Evolutionary conservation across 2,797 vertebrate genomes (phyloP), one percentile per base, ranked within the genome.

Genomic region (Phrynocephalus forsythii): DNA sequence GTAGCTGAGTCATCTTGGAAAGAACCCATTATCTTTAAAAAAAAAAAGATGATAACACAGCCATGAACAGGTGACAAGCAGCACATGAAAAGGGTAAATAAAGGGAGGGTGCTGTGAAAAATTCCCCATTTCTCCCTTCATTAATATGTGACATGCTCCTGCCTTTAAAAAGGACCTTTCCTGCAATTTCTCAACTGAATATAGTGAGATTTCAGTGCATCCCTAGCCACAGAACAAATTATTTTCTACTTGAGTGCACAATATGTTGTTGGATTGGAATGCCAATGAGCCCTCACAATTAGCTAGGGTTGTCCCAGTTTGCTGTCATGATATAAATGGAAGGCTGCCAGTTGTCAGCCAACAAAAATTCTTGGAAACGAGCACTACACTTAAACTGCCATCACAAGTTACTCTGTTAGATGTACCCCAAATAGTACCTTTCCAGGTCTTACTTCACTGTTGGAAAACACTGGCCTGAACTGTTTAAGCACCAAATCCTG

Each of bases 171-270:
- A 82, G 44, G 33, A 16, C 28, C 10, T 50, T 9, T 60, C n/a
- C 38, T 44, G 16, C 15, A 82, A 69, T 3, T 15, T 24, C 24
- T 26, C 26, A 11, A 38, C 13, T 82, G 5, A 28, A 79, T 30
- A 66, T n/a, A 87, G 77, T 88, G 72, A 63, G 75, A 91, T 9
- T 52, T 30, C 15, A 79, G 26, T 24, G 13, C 26, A 20, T 5
- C 28, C 22, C 20, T 69, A 18, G 13, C n/a, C 63, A 30, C 30
- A 26, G 30, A 26, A 10, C 10, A 66, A 66, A n/a, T 3, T 79
- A 18, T 38, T 22, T n/a, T 79, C 30, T 79, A 38, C 60, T 28
- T 48, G 6, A 16, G 63, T 26, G 30, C 24, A 16, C 5, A 11
- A 48, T 10, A 50, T 78, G 24, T 48, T 77, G 20, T 28, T 50